Conservation (phyloP, 1,140 invertebrate genomes). For the Lepidurus packardi region DNA sequence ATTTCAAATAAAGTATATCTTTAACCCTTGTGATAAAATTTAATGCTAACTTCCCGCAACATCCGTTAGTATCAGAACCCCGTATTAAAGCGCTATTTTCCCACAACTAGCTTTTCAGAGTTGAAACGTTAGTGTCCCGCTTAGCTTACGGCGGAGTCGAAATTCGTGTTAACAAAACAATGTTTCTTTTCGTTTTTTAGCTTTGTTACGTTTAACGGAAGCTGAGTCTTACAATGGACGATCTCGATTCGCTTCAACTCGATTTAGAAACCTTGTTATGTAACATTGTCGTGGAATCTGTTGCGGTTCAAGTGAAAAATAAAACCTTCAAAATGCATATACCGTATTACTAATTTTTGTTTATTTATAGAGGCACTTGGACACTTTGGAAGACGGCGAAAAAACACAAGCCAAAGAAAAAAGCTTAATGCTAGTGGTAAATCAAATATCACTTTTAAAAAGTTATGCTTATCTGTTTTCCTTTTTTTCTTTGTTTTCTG, state of each 20-base stretch:
- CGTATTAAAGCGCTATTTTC: too few relatives aligned
- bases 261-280: constrained; percentile 83
- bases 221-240: constrained; percentile 65
- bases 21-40: too few relatives aligned
- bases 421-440: neutral
- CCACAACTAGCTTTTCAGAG: too few relatives aligned
- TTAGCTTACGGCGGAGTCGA: too few relatives aligned
- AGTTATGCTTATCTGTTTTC: neutral
- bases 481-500: constrained; percentile 41
- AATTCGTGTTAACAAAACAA: too few relatives aligned
- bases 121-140: too few relatives aligned
- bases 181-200: too few relatives aligned
- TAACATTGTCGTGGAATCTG: constrained; percentile 66
- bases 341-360: neutral
- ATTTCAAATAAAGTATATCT: too few relatives aligned
- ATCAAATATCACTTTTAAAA: neutral
- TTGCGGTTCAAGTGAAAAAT: constrained; percentile 66
- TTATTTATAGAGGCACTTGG: neutral
- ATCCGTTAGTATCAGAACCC: too few relatives aligned
- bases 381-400: neutral
- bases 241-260: constrained; percentile 74
- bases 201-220: constrained; percentile 48
- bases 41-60: too few relatives aligned
- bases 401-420: neutral
- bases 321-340: constrained; percentile 36